phyloP scores from a whole-genome alignment of 2,888 invertebrate genomes.

The Tetramorium bicarinatum region DNA sequence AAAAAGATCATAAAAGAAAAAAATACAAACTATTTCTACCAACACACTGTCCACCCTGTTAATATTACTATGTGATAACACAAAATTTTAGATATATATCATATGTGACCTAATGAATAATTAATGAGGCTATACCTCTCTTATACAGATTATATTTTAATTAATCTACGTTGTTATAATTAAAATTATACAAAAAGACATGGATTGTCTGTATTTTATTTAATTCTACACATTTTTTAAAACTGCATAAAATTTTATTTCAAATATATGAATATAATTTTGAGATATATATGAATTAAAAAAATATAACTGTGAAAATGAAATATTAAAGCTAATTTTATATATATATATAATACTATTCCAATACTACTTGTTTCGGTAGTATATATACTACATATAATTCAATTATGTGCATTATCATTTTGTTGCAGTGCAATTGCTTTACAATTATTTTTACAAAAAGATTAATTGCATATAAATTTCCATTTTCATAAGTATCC shows the following conservation, averaged over 20 bases:
- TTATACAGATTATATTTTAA: constrained; percentile 76
- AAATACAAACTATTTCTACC: constrained; percentile 50
- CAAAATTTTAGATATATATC: constrained; percentile 58
- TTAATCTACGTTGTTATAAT: constrained; percentile 78
- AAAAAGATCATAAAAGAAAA: constrained; percentile 29
- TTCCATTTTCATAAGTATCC: constrained; percentile 87
- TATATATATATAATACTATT: constrained; percentile 14
- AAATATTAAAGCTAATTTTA: background rate
- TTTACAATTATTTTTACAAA: constrained; percentile 1
- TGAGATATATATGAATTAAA: constrained; percentile 3
- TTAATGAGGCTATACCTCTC: constrained; percentile 63
- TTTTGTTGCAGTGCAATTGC: background rate
- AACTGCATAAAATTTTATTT: constrained; percentile 63
- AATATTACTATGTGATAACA: constrained; percentile 65
- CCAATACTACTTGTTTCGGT: background rate
- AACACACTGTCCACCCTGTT: constrained; percentile 62
- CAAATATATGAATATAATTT: constrained; percentile 30
- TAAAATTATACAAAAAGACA: constrained; percentile 77
- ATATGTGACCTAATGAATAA: constrained; percentile 57
- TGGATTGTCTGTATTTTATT: constrained; percentile 82
- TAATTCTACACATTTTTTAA: constrained; percentile 75
- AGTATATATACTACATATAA: background rate
- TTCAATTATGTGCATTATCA: background rate
- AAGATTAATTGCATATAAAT: background rate
- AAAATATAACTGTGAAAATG: background rate